Percentiles rank a stretch among this genome's conserved stretches.
These are phyloP conservation scores for Rhinogobius similis DNA, from an alignment of 2,113 vertebrate species.

Conservation along the genomic window DNA sequence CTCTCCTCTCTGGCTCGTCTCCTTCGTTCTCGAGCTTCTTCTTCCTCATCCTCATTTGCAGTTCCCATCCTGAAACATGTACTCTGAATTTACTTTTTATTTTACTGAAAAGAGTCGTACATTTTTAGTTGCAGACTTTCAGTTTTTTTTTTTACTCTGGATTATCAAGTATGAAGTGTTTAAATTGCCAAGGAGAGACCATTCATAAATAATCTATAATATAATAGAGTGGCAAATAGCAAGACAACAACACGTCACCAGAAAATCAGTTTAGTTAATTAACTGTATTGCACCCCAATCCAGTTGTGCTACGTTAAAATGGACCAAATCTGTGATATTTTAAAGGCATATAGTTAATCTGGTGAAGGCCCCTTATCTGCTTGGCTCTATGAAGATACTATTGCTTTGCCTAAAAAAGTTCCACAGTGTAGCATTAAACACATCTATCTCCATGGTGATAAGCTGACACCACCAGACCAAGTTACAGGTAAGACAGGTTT, in stretches of 20 bases:
- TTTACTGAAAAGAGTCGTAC: neutral
- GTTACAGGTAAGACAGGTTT: too few relatives aligned
- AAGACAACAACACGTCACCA: conserved; percentile 17
- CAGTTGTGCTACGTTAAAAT: neutral
- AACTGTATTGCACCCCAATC: neutral
- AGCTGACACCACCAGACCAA: too few relatives aligned
- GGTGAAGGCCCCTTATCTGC: too few relatives aligned
- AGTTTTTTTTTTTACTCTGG: too few relatives aligned
- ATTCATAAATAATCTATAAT: too few relatives aligned
- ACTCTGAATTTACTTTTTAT: neutral
- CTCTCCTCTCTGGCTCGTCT: conserved; percentile 92
- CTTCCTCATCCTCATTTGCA: conserved; percentile 88
- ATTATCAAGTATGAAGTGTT: too few relatives aligned
- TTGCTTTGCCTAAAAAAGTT: too few relatives aligned
- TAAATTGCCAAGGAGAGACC: too few relatives aligned
- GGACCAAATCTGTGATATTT: neutral
- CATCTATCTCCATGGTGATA: too few relatives aligned
- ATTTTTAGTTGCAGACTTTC: neutral
- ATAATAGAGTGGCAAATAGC: conserved; percentile 31
- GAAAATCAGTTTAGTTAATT: neutral
- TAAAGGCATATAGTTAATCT: neutral
- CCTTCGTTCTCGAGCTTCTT: conserved; percentile 87
- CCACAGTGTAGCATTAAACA: too few relatives aligned
- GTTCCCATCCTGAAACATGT: conserved; percentile 76
- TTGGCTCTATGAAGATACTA: too few relatives aligned